Percentiles rank a stretch among this genome's conserved stretches.
Evolutionary conservation across 1,140 invertebrate genomes (phyloP).

Genomic region (Chlorops oryzae): DNA sequence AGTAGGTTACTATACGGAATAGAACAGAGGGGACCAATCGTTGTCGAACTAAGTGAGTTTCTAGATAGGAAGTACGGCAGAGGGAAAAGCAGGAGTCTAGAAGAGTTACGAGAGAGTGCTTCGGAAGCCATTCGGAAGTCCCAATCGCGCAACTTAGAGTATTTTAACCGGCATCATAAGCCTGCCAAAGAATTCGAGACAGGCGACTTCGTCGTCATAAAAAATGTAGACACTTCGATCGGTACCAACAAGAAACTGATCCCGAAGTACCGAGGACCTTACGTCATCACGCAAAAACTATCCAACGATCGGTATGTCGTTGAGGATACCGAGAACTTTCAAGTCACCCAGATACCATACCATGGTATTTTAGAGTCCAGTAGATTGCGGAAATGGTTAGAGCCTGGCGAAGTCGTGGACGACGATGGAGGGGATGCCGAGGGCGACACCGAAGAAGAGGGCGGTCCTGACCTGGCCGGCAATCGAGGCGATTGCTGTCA

Average conservation of each 20-base stretch:
- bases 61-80: too few species aligned
- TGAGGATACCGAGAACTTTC: not conserved
- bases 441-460: not conserved
- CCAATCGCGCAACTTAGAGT: too few species aligned
- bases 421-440: not conserved
- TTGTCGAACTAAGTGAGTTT: constrained; percentile 2
- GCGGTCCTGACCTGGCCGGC: not conserved
- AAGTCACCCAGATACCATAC: constrained; percentile 6
- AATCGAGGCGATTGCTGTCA: too few species aligned
- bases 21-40: constrained; percentile 2
- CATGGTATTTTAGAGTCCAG: too few species aligned
- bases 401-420: not conserved
- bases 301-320: constrained; percentile 1
- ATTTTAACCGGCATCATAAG: not conserved
- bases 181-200: not conserved
- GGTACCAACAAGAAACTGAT: constrained; percentile 5
- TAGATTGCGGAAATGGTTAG: not conserved
- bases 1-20: constrained; percentile 1
- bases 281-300: not conserved
- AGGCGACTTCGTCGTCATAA: constrained; percentile 7
- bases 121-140: too few species aligned
- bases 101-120: too few species aligned
- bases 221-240: constrained; percentile 3
- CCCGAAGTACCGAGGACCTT: constrained; percentile 3
- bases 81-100: too few species aligned